These are phyloP conservation scores for Falco columbarius DNA, from an alignment of 2,797 vertebrate species.

Conservation along the genomic window DNA sequence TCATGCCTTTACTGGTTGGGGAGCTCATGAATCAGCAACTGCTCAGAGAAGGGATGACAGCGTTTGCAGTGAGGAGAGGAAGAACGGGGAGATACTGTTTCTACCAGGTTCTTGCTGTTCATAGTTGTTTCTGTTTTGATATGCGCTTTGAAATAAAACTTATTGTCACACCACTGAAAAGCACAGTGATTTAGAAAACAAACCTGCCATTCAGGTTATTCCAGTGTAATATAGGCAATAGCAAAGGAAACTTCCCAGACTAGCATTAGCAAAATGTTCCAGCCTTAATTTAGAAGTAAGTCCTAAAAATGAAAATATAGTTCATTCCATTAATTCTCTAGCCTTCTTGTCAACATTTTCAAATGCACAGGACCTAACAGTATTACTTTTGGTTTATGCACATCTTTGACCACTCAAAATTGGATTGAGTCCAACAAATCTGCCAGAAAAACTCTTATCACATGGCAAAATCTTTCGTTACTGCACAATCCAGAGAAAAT, in stretches of 20 bases:
- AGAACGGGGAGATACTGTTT: background rate
- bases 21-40: background rate
- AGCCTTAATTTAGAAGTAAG: background rate
- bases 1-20: background rate
- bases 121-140: background rate
- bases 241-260: background rate
- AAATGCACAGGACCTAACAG: background rate
- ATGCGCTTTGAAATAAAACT: background rate
- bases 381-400: background rate
- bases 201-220: background rate
- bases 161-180: background rate
- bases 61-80: background rate
- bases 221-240: background rate
- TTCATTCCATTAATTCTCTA: background rate
- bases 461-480: background rate
- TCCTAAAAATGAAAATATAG: background rate
- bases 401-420: background rate
- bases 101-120: background rate
- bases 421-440: background rate
- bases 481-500: background rate
- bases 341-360: background rate
- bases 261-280: background rate
- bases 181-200: background rate
- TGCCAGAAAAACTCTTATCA: background rate
- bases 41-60: background rate